phyloP scores from a whole-genome alignment of 2,888 invertebrate species.

The Cantharis nigra region DNA sequence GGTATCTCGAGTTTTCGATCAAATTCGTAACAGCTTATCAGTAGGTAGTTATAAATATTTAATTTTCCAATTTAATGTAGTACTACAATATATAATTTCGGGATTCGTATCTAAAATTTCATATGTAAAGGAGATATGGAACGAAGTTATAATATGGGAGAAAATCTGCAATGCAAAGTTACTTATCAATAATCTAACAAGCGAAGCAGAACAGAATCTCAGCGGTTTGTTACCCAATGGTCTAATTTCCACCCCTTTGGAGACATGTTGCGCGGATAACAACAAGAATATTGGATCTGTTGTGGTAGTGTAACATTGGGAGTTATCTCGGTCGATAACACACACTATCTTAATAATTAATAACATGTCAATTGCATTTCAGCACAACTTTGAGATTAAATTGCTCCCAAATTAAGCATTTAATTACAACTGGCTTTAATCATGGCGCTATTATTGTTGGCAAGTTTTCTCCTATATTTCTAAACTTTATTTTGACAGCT shows the following conservation, averaged over 20 bases:
- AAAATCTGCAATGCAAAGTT: conserved; percentile 23
- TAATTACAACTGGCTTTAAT: background rate
- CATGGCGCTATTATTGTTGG: background rate
- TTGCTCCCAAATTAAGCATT: background rate
- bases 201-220: conserved; percentile 6
- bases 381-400: background rate
- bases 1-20: background rate
- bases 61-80: background rate
- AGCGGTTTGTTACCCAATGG: conserved; percentile 20
- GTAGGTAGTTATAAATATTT: background rate
- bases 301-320: conserved; percentile 21
- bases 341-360: conserved; percentile 22
- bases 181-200: conserved; percentile 24
- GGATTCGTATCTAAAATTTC: background rate
- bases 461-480: background rate
- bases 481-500: background rate
- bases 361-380: conserved; percentile 23
- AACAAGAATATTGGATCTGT: conserved; percentile 25
- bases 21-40: background rate
- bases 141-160: background rate
- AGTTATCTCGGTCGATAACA: conserved; percentile 28
- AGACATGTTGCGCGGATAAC: conserved; percentile 22
- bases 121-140: background rate
- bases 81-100: background rate
- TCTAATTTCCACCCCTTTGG: conserved; percentile 22